Evolutionary conservation across 2,797 vertebrate genomes (phyloP).

Genomic region (Leptoclinus maculatus): DNA sequence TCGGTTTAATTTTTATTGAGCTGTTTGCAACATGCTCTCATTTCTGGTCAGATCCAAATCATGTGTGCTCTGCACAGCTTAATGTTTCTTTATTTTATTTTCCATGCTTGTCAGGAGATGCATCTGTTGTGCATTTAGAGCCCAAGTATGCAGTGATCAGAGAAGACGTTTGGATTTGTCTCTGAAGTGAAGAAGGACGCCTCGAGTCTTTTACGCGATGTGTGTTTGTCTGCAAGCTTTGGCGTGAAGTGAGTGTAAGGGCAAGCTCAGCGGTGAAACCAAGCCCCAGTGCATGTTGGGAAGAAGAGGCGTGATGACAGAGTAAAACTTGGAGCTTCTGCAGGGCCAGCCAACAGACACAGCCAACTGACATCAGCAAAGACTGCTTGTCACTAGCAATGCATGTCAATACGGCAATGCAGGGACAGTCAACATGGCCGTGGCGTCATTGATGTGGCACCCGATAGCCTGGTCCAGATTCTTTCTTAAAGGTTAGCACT

Average conservation of each 20-base stretch:
- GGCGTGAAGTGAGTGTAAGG: conserved; percentile 58
- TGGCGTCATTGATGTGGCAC: conserved; percentile 71
- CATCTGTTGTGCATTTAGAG: conserved; percentile 78
- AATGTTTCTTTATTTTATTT: conserved; percentile 10
- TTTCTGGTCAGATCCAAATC: conserved; percentile 57
- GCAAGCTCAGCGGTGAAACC: conserved; percentile 56
- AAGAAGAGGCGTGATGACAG: conserved; percentile 73
- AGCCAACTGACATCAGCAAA: conserved; percentile 73
- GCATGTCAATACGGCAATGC: conserved; percentile 64
- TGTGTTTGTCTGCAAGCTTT: conserved; percentile 47
- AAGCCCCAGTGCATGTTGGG: conserved; percentile 72
- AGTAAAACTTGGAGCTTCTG: conserved; percentile 66
- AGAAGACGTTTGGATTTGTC: conserved; percentile 55
- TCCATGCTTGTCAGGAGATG: conserved; percentile 54
- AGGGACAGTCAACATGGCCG: conserved; percentile 59
- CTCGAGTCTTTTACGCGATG: conserved; percentile 25
- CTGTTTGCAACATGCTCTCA: conserved; percentile 70
- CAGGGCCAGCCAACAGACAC: conserved; percentile 66
- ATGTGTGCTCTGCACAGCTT: conserved; percentile 47
- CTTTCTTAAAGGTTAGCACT: conserved; percentile 69
- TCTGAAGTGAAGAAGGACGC: conserved; percentile 51
- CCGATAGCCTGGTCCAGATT: conserved; percentile 60
- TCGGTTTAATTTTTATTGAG: conserved; percentile 68
- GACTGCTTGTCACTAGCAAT: conserved; percentile 78
- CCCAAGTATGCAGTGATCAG: conserved; percentile 62